A percentile compares a stretch with the other conserved stretches of the same genome.
Conservation (phyloP, 1,140 invertebrate species). For the Cryptotermes secundus region DNA sequence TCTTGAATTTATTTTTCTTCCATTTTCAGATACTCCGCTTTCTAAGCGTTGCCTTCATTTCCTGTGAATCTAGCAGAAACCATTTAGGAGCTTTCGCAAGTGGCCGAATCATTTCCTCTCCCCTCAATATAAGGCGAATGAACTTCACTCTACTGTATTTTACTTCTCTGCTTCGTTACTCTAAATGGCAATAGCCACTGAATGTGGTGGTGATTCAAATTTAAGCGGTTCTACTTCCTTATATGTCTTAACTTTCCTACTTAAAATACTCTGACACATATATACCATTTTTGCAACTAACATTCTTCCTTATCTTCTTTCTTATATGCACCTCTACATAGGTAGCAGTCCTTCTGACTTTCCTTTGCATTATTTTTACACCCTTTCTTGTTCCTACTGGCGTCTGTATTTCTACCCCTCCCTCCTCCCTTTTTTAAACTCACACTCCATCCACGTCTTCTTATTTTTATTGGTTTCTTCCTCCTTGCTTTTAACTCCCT, state of each 20-base stretch:
- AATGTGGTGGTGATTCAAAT: not conserved
- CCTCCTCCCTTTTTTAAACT: not conserved
- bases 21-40: too few relatives aligned
- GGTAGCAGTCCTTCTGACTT: not conserved
- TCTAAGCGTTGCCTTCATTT: not conserved
- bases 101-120: not conserved
- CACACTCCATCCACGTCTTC: not conserved
- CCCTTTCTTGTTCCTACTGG: not conserved
- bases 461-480: conserved; percentile 7
- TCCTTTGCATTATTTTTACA: not conserved
- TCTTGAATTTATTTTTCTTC: too few relatives aligned
- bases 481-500: not conserved
- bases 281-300: not conserved
- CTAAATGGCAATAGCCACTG: not conserved
- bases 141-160: not conserved
- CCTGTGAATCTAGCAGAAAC: not conserved
- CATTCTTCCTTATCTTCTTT: not conserved
- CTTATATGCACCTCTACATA: not conserved
- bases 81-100: not conserved
- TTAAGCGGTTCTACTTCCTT: not conserved
- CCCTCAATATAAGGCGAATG: not conserved
- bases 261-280: not conserved
- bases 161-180: not conserved
- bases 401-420: not conserved
- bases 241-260: not conserved